Evolutionary conservation across 2,113 vertebrate species (phyloP).

Genomic region (Vulpes ferrilata): DNA sequence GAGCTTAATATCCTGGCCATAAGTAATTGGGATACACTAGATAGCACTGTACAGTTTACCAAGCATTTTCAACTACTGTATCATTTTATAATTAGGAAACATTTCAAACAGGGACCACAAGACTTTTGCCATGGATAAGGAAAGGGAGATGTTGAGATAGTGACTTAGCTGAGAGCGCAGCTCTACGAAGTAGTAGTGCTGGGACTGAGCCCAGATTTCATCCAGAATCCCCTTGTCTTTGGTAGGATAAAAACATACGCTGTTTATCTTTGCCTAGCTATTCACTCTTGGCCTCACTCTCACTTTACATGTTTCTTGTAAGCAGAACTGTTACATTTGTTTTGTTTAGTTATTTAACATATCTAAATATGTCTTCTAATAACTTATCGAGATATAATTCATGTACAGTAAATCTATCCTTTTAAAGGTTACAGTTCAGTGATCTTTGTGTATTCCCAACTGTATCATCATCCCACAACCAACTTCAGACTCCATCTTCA

Average conservation of each 20-base stretch:
- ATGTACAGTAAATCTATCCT: background rate
- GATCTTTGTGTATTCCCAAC: background rate
- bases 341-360: conserved; percentile 16
- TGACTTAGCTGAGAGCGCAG: background rate
- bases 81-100: background rate
- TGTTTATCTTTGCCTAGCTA: background rate
- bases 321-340: background rate
- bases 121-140: background rate
- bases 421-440: background rate
- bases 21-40: background rate
- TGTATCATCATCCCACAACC: background rate
- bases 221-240: background rate
- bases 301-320: background rate
- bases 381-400: background rate
- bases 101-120: conserved; percentile 18
- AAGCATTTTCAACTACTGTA: background rate
- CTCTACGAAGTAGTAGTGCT: background rate
- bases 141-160: background rate
- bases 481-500: background rate
- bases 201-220: background rate
- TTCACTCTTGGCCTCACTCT: background rate
- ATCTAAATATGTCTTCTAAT: background rate
- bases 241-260: background rate
- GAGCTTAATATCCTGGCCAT: background rate
- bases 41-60: background rate